Evolutionary conservation across 2,888 invertebrate species (phyloP), one percentile per base, ranked within the genome.

Genomic region (Meta bourneti): DNA sequence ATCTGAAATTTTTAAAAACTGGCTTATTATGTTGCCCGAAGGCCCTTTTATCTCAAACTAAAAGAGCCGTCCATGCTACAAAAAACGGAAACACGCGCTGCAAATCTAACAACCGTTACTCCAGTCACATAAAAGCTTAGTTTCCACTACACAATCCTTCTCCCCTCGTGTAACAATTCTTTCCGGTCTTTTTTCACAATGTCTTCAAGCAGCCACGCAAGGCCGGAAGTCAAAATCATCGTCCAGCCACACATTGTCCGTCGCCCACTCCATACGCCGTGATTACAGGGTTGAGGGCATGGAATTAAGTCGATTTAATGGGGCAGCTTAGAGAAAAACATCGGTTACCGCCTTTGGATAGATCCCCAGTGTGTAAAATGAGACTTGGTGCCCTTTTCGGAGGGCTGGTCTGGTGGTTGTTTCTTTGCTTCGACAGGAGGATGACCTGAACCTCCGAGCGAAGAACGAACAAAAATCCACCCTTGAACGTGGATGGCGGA

Each of bases 151-250:
- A 79, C 52, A 54, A 69, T 54, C 34, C 19, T 16, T 54, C 52
- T 52, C 51, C 69, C 54, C 34, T 19, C 19, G 71, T 75, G 13
- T 75, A 78, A 69, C 71, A 6, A 51, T 72, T 71, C 71, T 70
- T 82, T 19, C 71, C 16, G 16, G 61, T 61, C 80, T 34, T 34
- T 34, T 34, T 34, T 34, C 4, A 34, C 34, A 34, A 34, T 34
- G 34, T 34, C 34, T 34, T 34, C 4, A 34, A 34, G 34, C 34
- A n/a, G 7, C 48, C 16, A 9, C 7, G 9, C 11, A 34, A 75
- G 84, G 54, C 75, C 84, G 84, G 84, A 84, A 84, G 75, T 84
- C 84, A 51, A 84, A 61, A 54, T 75, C 75, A 34, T 54, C 83
- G 52, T 19, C 34, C 48, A 51, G 52, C 4, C 9, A 72, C 52